These are phyloP conservation scores for Noctua pronuba DNA, from an alignment of 2,888 invertebrate genomes.

Conservation along the genomic window DNA sequence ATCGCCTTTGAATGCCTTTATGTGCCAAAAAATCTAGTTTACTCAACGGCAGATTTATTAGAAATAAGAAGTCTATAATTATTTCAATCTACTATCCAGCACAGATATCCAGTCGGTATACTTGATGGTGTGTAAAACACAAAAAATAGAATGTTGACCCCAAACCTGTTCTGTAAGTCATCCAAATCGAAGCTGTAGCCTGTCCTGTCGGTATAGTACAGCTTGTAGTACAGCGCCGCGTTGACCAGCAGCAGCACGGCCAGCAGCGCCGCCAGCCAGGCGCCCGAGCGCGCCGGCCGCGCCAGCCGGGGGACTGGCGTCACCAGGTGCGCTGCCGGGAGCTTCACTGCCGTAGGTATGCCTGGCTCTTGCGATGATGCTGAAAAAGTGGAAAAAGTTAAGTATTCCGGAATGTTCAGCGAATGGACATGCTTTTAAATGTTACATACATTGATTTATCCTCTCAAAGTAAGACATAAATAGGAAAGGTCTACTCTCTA, in stretches of 20 bases:
- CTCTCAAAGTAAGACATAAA: constrained; percentile 40
- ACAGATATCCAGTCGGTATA: neutral
- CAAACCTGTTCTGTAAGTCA: constrained; percentile 76
- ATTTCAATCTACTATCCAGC: neutral
- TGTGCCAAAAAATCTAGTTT: neutral
- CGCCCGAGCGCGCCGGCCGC: constrained; percentile 84
- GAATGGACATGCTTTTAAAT: constrained; percentile 15
- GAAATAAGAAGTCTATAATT: too few species aligned
- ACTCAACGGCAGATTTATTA: neutral
- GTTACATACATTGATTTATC: constrained; percentile 52
- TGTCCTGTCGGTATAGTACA: constrained; percentile 93
- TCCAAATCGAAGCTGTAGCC: constrained; percentile 64
- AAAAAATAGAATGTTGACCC: neutral
- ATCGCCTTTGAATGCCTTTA: neutral
- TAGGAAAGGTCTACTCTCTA: constrained; percentile 40
- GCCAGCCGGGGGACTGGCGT: constrained; percentile 29
- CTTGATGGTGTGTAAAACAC: neutral
- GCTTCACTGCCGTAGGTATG: constrained; percentile 40
- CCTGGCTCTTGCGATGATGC: constrained; percentile 50
- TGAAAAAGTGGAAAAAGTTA: neutral
- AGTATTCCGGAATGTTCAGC: neutral
- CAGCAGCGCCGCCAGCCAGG: constrained; percentile 91
- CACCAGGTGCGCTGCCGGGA: constrained; percentile 29
- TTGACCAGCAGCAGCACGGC: constrained; percentile 90
- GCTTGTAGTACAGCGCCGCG: constrained; percentile 95